Base-by-base conservation (phyloP, 2,888 invertebrate genomes). In the Leptinotarsa haldemani region DNA sequence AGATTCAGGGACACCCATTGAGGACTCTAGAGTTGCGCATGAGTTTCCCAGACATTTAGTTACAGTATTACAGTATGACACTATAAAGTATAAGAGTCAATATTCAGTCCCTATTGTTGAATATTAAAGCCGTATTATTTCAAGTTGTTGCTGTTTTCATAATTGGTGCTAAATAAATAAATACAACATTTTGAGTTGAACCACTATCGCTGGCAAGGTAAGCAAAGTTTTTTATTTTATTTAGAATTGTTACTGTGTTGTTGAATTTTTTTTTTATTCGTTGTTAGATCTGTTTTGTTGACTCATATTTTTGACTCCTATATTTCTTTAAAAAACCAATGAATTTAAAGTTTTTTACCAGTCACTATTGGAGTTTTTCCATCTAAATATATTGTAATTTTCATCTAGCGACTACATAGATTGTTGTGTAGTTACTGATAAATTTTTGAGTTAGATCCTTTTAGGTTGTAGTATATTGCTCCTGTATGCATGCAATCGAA, bases 41-140 rank as follows among this genome's bases (percentile, higher is more conserved):
- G n/a, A n/a, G n/a, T n/a, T n/a, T n/a, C n/a, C n/a, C n/a, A n/a
- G n/a, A n/a, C n/a, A n/a, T n/a, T n/a, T n/a, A n/a, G n/a, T n/a
- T n/a, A n/a, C n/a, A n/a, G n/a, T n/a, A n/a, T n/a, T n/a, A n/a
- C n/a, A n/a, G n/a, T n/a, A n/a, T n/a, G n/a, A n/a, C n/a, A n/a
- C n/a, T n/a, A n/a, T n/a, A n/a, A n/a, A n/a, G n/a, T n/a, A n/a
- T n/a, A n/a, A n/a, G n/a, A n/a, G n/a, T n/a, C n/a, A n/a, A n/a
- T n/a, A n/a, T n/a, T n/a, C n/a, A n/a, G 50, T 50, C 50, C 50
- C 50, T 50, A 50, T 50, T 50, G 50, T 50, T 50, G 50, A 50
- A 50, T 50, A 50, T 50, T 50, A n/a, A 50, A 5, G 50, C 4
- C 2, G n/a, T 50, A 50, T 50, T 50, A 50, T 50, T 50, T 50